A percentile compares a stretch with the other conserved stretches of the same genome.
These are phyloP conservation scores for Porites evermanni DNA, from an alignment of 92 coral and sea anemone genomes.

Conservation along the genomic window DNA sequence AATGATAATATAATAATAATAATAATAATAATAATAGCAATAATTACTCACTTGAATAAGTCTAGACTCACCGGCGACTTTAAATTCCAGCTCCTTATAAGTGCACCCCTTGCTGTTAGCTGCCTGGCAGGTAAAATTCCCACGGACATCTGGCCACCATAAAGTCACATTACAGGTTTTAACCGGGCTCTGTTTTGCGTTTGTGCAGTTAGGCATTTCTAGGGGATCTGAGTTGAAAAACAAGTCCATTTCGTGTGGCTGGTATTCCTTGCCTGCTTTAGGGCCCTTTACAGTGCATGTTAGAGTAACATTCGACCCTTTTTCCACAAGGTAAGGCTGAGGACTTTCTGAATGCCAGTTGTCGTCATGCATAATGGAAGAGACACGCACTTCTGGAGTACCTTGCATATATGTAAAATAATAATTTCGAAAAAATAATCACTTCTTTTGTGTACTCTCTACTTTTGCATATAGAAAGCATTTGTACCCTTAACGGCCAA, in stretches of 20 bases:
- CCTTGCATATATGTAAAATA: neutral
- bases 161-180: slow-evolving; percentile 23
- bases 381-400: neutral
- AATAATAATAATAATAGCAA: no score
- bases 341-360: neutral
- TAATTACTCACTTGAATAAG: neutral
- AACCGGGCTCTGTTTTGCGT: neutral
- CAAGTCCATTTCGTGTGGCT: slow-evolving; percentile 19
- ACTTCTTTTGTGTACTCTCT: no score
- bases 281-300: slow-evolving; percentile 15
- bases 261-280: neutral
- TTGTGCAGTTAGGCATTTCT: neutral
- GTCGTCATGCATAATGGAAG: neutral
- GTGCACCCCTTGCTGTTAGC: slow-evolving; percentile 19
- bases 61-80: slow-evolving; percentile 1
- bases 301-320: slow-evolving; percentile 18
- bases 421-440: no score
- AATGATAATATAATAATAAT: no score
- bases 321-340: neutral
- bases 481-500: no score
- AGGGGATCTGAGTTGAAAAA: slow-evolving; percentile 5
- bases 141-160: neutral
- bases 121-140: slow-evolving; percentile 25
- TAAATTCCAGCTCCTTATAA: slow-evolving; percentile 8
- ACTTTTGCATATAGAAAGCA: no score